A percentile compares a stretch with the other conserved stretches of the same genome.
Conservation (phyloP, 2,797 vertebrate species). For the Orestias chungarensis region DNA sequence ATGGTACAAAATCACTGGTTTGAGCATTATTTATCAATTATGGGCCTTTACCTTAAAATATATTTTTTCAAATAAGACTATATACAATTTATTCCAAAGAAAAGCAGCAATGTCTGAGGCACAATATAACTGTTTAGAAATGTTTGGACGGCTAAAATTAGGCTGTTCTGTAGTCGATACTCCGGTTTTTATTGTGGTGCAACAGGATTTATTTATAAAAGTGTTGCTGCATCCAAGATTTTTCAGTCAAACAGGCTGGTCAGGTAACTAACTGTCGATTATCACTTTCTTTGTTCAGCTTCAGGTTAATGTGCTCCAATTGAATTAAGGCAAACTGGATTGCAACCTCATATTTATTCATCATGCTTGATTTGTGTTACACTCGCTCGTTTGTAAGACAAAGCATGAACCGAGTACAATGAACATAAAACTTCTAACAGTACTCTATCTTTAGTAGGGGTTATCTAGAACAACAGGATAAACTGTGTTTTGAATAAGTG, state of each 20-base stretch:
- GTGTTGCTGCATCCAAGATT: not conserved
- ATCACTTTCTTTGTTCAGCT: not conserved
- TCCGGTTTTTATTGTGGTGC: no score
- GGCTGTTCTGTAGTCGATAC: not conserved
- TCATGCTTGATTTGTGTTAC: slow-evolving; percentile 40
- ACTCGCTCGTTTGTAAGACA: not conserved
- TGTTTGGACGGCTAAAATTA: not conserved
- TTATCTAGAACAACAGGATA: no score
- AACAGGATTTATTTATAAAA: not conserved
- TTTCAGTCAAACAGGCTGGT: not conserved
- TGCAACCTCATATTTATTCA: slow-evolving; percentile 20
- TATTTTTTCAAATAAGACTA: not conserved
- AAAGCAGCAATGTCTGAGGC: not conserved
- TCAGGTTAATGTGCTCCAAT: slow-evolving; percentile 18
- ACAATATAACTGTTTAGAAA: not conserved
- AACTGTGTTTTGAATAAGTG: not conserved
- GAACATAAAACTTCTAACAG: slow-evolving; percentile 5
- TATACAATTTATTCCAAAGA: not conserved
- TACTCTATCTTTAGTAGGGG: not conserved
- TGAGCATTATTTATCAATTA: not conserved
- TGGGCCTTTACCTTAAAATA: not conserved
- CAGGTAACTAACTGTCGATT: not conserved
- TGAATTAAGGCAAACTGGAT: no score
- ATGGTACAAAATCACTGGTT: not conserved
- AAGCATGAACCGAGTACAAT: slow-evolving; percentile 5